These are phyloP conservation scores for Otus sunia DNA, from an alignment of 2,113 vertebrate species.

Conservation along the genomic window DNA sequence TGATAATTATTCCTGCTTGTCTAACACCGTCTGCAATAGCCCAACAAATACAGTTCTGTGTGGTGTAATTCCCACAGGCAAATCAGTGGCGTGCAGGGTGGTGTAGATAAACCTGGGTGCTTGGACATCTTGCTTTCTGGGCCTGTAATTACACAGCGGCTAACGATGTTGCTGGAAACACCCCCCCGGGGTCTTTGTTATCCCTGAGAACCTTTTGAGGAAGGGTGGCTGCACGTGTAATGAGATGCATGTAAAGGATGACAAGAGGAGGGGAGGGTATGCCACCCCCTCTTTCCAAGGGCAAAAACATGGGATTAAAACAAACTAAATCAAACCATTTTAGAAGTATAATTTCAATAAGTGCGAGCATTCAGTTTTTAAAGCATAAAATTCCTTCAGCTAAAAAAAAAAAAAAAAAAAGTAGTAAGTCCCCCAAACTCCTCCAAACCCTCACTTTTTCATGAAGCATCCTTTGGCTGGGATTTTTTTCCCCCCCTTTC, in stretches of 20 bases:
- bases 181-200: not conserved
- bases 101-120: not conserved
- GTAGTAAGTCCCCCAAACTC: not conserved
- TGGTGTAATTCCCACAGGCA: not conserved
- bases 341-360: not conserved
- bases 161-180: not conserved
- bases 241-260: not conserved
- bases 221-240: not conserved
- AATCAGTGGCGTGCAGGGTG: not conserved
- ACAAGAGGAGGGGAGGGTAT: not conserved
- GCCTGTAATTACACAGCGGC: not conserved
- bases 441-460: not conserved
- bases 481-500: fast-evolving
- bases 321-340: not conserved
- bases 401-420: not conserved
- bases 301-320: not conserved
- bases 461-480: not conserved
- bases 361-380: not conserved
- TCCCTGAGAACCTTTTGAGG: fast-evolving
- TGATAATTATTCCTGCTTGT: not conserved
- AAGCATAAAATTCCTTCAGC: not conserved
- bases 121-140: not conserved
- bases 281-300: not conserved
- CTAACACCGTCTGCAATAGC: not conserved
- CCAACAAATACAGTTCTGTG: not conserved